These are phyloP conservation scores for Hypomecis punctinalis DNA, from an alignment of 2,888 invertebrate species.

Conservation along the genomic window DNA sequence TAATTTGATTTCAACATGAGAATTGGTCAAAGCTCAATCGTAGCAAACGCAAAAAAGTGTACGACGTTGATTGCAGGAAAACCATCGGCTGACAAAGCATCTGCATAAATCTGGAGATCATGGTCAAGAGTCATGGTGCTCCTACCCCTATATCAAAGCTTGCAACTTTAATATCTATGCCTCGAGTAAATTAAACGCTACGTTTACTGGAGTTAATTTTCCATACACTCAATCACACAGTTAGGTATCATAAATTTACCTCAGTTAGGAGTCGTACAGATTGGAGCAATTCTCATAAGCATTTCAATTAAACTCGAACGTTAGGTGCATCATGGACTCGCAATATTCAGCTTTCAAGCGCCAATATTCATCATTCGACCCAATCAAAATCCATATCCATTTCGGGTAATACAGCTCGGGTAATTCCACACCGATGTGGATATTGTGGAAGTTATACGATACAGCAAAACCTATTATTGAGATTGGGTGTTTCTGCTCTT, in stretches of 20 bases:
- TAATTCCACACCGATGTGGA: slow-evolving; percentile 41
- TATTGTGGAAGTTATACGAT: slow-evolving; percentile 41
- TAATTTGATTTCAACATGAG: no score
- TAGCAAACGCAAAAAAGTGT: no score
- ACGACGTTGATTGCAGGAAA: no score
- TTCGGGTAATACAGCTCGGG: slow-evolving; percentile 39
- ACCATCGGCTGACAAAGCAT: no score
- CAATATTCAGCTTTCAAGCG: slow-evolving; percentile 31
- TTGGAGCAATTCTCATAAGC: slow-evolving; percentile 2
- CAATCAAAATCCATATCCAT: slow-evolving; percentile 43
- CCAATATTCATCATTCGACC: slow-evolving; percentile 40
- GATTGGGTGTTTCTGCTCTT: slow-evolving; percentile 44
- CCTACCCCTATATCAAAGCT: no score
- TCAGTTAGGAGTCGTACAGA: not conserved
- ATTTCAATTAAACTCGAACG: slow-evolving; percentile 19
- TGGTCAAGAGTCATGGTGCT: no score
- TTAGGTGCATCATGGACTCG: slow-evolving; percentile 34
- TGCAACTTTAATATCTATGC: no score
- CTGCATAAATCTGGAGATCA: no score
- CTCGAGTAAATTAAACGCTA: no score
- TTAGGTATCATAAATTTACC: not conserved
- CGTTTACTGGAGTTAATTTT: no score
- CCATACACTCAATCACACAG: no score
- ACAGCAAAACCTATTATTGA: slow-evolving; percentile 45
- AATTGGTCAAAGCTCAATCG: no score